Base-by-base conservation (phyloP, 2,888 invertebrate genomes). In the Ophonus ardosiacus region DNA sequence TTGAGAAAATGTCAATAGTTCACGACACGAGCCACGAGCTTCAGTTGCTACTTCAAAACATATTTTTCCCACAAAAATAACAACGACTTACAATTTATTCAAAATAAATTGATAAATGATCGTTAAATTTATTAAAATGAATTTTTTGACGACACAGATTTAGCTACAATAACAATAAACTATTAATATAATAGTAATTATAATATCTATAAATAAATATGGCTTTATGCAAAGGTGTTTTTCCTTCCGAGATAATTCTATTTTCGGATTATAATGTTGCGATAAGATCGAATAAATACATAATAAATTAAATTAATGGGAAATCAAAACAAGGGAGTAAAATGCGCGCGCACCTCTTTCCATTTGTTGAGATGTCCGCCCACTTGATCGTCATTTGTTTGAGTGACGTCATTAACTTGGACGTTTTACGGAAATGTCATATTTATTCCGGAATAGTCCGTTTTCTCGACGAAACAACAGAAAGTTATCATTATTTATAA, bases 371-470 rank as follows among this genome's bases (percentile, higher is more conserved):
- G n/a, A 15, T 68, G 31, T 68, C 13, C 68, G 38, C 68, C 68
- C 68, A 68, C 68, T 13, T 68, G 38, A 38, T 38, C 1, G 24
- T 65, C 24, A 31, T 65, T 65, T 65, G 65, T 65, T 24, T 65
- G 13, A 0, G 65, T 24, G 65, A 65, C 65, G 65, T 65, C 65
- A 65, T 15, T 13, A 65, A 31, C n/a, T 68, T 68, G 24, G 68
- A 68, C 68, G 38, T 40, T 68, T 68, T 68, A 68, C 38, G 68
- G 68, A 68, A 68, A 68, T 68, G 24, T 63, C 63, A 63, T 24
- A 68, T 68, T 38, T 1, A 68, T 68, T 13, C 31, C 31, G 15
- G 31, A 63, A 63, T 63, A 13, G 7, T 59, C 59, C 4, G 17
- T 59, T 59, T 17, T 59, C 7, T 59, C 18, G 18, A 17, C 17